Evolutionary conservation across 2,888 invertebrate species (phyloP), one percentile per base, ranked within the genome.

Genomic region (Tuberolachnus salignus): DNA sequence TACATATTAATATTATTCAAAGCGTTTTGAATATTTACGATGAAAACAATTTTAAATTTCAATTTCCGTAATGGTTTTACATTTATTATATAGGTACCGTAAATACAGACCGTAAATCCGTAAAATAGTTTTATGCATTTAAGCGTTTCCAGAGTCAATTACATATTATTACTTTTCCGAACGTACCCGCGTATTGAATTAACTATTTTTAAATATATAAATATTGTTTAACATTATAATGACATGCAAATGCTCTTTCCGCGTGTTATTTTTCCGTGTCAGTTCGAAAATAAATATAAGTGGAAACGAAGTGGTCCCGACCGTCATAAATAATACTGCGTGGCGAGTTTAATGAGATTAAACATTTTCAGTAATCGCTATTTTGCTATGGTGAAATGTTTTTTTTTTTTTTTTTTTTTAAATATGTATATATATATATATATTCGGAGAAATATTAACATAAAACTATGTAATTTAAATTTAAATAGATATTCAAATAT

Each of bases 1-100:
- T 72, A 19, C 46, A 71, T 71, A n/a, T n/a, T n/a, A 53, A 53
- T 34, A 34, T 69, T 59, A 71, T 46, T 46, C n/a, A 59, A 71
- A 71, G 13, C 57, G 46, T 46, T 57, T 46, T 46, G 46, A 59
- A 59, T 71, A 71, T 71, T 71, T 71, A 71, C 46, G 23, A 71
- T 59, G 23, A 71, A 23, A 26, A 59, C 1, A 59, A 71, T 71
- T 59, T 59, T 46, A 21, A 46, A 71, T 70, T 69, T 42, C 8
- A 69, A 69, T 57, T 70, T 70, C 44, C 70, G 21, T 23, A 70
- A 70, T 44, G 44, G 21, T 23, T 44, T 23, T 44, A 57, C 44
- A 16, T 55, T 70, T 55, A 55, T 55, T 44, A 63, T 13, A 6
- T n/a, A n/a, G n/a, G n/a, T n/a, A 21, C 34, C 34, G 26, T n/a